Conservation (phyloP, 2,113 vertebrate species). For the Bucco capensis region DNA sequence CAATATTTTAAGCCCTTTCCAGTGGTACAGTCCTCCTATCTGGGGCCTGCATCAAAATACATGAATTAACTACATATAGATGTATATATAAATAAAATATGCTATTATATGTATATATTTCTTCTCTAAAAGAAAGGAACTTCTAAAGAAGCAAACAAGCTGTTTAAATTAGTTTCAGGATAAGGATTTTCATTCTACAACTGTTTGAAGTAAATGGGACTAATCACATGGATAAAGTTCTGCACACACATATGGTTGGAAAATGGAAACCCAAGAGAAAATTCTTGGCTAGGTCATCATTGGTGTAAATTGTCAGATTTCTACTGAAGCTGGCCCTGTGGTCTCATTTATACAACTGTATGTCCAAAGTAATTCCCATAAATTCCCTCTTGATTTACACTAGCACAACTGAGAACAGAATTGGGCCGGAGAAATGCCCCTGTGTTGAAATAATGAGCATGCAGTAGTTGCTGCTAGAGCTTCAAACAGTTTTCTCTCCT, state of each 20-base stretch:
- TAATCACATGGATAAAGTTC: slow-evolving; percentile 5
- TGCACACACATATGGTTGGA: neutral
- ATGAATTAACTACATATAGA: neutral
- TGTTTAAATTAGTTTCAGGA: neutral
- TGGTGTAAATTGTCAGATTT: slow-evolving; percentile 40
- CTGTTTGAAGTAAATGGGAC: neutral
- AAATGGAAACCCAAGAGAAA: slow-evolving; percentile 30
- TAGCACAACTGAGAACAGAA: slow-evolving; percentile 3
- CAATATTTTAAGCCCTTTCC: neutral
- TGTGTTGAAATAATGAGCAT: slow-evolving; percentile 19
- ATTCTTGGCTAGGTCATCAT: slow-evolving; percentile 32
- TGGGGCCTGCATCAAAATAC: neutral
- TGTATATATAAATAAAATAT: neutral
- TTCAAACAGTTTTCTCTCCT: slow-evolving; percentile 23
- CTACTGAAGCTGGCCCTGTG: slow-evolving; percentile 26
- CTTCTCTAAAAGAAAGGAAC: neutral
- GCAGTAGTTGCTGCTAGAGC: slow-evolving; percentile 34
- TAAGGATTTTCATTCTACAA: neutral
- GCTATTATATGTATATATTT: neutral
- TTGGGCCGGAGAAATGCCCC: slow-evolving; percentile 21
- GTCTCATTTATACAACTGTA: slow-evolving; percentile 41
- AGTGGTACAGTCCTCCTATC: neutral
- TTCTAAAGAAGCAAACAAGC: neutral
- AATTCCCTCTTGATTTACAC: slow-evolving; percentile 45
- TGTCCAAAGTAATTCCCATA: slow-evolving; percentile 48